phyloP scores from a whole-genome alignment of 2,888 invertebrate species.

The Tetranychus piercei region DNA sequence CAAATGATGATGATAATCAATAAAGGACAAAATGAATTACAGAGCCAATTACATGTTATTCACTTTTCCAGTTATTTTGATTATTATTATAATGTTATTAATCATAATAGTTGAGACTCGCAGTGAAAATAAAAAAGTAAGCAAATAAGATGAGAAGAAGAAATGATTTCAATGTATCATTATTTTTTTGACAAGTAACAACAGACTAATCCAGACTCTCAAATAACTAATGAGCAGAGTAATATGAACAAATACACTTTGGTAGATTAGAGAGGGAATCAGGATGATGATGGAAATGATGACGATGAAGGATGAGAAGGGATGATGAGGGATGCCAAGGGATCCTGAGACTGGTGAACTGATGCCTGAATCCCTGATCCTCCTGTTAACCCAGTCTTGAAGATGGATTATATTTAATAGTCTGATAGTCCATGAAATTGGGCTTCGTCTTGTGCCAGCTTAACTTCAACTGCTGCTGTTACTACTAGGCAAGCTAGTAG shows the following conservation, averaged over 20 bases:
- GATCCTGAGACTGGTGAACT: neutral
- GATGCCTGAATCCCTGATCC: neutral
- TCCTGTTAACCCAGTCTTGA: neutral
- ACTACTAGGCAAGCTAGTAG: neutral
- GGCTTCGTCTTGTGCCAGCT: neutral
- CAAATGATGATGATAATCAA: too few relatives aligned
- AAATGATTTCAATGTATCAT: neutral
- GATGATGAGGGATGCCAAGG: neutral
- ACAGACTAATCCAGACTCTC: neutral
- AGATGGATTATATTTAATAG: neutral
- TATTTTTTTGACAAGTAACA: neutral
- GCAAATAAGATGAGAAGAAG: neutral
- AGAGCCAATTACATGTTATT: too few relatives aligned
- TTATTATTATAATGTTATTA: too few relatives aligned
- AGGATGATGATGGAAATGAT: neutral
- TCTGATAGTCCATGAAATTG: conserved; percentile 1
- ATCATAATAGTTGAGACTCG: too few relatives aligned
- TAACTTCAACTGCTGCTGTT: neutral
- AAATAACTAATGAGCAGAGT: neutral
- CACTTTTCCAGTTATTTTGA: too few relatives aligned
- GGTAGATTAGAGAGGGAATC: neutral
- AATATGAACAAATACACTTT: neutral
- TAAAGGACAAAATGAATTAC: too few relatives aligned
- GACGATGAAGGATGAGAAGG: neutral
- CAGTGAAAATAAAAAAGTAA: too few relatives aligned